Evolutionary conservation across 1,140 invertebrate genomes (phyloP).

Genomic region (Neotoxoptera formosana): DNA sequence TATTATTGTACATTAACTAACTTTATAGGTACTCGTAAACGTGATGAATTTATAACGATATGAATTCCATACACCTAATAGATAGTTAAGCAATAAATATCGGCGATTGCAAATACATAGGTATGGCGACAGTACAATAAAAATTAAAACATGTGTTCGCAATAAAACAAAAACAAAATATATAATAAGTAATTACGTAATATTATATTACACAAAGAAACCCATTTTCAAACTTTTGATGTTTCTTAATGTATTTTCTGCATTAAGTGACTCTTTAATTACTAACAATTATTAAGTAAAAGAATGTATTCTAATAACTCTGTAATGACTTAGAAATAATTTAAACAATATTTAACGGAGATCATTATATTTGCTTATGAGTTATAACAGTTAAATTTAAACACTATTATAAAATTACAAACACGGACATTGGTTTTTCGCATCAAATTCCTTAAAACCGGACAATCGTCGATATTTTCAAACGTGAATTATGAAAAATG

Average conservation of each 20-base stretch:
- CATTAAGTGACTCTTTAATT: neutral
- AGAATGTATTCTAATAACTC: neutral
- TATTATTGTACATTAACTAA: neutral
- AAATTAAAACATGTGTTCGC: neutral
- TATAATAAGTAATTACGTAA: neutral
- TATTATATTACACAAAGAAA: neutral
- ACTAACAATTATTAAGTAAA: neutral
- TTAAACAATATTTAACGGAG: neutral
- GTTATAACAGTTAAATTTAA: neutral
- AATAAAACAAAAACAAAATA: neutral
- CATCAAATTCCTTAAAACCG: neutral
- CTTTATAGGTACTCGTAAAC: neutral
- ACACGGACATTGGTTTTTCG: neutral
- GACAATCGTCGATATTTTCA: neutral
- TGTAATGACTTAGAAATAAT: too few relatives aligned
- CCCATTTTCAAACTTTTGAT: neutral
- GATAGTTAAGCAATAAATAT: neutral
- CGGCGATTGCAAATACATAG: neutral
- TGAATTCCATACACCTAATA: neutral
- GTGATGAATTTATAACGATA: conserved; percentile 1
- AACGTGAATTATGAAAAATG: neutral
- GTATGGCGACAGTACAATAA: neutral
- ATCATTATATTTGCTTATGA: neutral
- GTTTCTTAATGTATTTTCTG: neutral
- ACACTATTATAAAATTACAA: neutral